These are phyloP conservation scores for Tinea trinotella DNA, from an alignment of 2,888 invertebrate genomes.

Conservation along the genomic window DNA sequence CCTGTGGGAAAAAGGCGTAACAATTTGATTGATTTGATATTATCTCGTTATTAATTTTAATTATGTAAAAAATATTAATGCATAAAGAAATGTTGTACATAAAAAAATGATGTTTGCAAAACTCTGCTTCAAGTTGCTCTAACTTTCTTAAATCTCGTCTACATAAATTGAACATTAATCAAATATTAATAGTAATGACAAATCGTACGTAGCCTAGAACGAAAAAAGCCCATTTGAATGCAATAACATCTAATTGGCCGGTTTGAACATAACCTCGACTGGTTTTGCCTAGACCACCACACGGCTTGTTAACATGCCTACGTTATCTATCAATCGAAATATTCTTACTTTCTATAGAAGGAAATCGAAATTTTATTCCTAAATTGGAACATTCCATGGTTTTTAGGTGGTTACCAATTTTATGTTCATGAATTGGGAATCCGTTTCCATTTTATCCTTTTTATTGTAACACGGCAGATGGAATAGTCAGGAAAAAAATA, in stretches of 20 bases:
- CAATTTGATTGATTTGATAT: too few species aligned
- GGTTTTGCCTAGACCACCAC: slow-evolving; percentile 15
- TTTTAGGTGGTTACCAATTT: neutral
- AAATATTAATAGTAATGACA: neutral
- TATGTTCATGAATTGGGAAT: neutral
- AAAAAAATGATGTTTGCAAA: too few species aligned
- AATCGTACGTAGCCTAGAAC: neutral
- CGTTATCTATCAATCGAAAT: slow-evolving; percentile 47
- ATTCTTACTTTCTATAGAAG: slow-evolving; percentile 70
- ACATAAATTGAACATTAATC: slow-evolving; percentile 2
- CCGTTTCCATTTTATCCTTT: too few species aligned
- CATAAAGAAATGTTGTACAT: too few species aligned
- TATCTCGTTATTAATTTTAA: too few species aligned
- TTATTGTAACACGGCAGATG: too few species aligned
- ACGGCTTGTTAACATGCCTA: slow-evolving; percentile 38
- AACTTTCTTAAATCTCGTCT: neutral
- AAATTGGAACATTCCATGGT: neutral
- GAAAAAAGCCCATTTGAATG: neutral
- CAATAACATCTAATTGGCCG: slow-evolving; percentile 1
- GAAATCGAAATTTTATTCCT: slow-evolving; percentile 61
- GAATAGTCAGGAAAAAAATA: too few species aligned
- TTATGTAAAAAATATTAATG: too few species aligned
- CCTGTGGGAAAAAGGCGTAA: too few species aligned
- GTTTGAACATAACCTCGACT: neutral
- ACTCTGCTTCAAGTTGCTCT: neutral